phyloP scores from a whole-genome alignment of 2,113 vertebrate genomes.

The Proterorhinus semilunaris region DNA sequence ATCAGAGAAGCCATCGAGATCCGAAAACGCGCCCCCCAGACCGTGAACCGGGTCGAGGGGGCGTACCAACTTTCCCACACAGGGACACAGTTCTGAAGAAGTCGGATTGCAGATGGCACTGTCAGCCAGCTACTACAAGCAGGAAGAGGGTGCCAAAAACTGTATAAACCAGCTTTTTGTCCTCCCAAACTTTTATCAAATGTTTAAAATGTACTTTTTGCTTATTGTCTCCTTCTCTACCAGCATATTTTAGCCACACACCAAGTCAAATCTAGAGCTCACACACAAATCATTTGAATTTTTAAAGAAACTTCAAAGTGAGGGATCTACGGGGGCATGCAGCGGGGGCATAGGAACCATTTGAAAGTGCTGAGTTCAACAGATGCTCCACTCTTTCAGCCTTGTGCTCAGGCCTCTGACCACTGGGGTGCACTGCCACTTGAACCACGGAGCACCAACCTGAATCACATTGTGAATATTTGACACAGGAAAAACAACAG shows the following conservation, averaged over 20 bases:
- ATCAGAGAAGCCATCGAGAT: no score
- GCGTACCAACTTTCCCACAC: no score
- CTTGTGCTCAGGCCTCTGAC: slow-evolving; percentile 17
- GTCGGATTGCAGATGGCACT: no score
- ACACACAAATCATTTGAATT: slow-evolving; percentile 48
- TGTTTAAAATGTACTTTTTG: slow-evolving; percentile 5
- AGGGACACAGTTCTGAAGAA: no score
- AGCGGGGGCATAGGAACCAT: slow-evolving; percentile 33
- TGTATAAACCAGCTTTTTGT: background rate
- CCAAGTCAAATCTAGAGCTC: slow-evolving; percentile 20
- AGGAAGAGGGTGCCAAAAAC: no score
- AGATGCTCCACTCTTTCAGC: slow-evolving; percentile 26
- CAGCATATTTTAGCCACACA: slow-evolving; percentile 19
- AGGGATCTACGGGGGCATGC: slow-evolving; percentile 2
- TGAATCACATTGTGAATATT: slow-evolving; percentile 6
- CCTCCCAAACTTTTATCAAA: slow-evolving; percentile 3
- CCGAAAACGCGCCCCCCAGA: no score
- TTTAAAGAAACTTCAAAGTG: slow-evolving; percentile 55
- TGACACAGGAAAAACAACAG: background rate
- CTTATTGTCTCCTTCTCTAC: slow-evolving; percentile 9
- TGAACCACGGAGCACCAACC: slow-evolving; percentile 17
- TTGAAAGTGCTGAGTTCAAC: slow-evolving; percentile 51
- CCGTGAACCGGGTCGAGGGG: no score
- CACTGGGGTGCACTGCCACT: slow-evolving; percentile 16
- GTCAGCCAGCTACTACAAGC: no score